Conservation (phyloP, 2,113 vertebrate species). For the Ariopsis seemanni region DNA sequence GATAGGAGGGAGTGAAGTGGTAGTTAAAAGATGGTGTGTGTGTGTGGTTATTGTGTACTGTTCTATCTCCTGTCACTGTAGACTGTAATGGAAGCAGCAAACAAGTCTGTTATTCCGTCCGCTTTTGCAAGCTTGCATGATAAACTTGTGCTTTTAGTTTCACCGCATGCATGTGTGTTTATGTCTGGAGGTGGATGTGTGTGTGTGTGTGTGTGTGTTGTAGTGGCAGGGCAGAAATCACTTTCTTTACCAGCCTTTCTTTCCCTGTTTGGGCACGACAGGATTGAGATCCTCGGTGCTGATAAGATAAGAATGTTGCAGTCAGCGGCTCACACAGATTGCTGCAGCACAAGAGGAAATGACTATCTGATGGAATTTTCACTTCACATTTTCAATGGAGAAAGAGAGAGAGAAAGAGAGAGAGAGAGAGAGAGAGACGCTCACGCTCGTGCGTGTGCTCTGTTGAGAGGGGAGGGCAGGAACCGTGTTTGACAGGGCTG, state of each 20-base stretch:
- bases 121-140: neutral
- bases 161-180: neutral
- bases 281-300: conserved; percentile 68
- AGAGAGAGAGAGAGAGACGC: conserved; percentile 58
- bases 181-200: neutral
- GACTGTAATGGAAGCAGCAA: neutral
- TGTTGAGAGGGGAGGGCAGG: conserved; percentile 56
- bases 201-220: conserved; percentile 26
- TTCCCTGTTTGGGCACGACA: conserved; percentile 76
- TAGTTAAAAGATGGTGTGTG: neutral
- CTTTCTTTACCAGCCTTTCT: conserved; percentile 61
- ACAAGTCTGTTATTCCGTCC: neutral
- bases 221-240: conserved; percentile 61
- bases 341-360: conserved; percentile 74
- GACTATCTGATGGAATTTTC: conserved; percentile 75
- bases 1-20: neutral
- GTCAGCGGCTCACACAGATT: conserved; percentile 60
- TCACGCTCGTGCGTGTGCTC: conserved; percentile 27
- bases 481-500: conserved; percentile 54
- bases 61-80: neutral
- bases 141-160: neutral
- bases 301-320: conserved; percentile 77
- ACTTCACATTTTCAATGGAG: conserved; percentile 65
- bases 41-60: neutral
- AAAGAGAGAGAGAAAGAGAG: conserved; percentile 55